Evolutionary conservation across 2,888 invertebrate genomes (phyloP), one percentile per base, ranked within the genome.

Genomic region (Oscheius sp.): DNA sequence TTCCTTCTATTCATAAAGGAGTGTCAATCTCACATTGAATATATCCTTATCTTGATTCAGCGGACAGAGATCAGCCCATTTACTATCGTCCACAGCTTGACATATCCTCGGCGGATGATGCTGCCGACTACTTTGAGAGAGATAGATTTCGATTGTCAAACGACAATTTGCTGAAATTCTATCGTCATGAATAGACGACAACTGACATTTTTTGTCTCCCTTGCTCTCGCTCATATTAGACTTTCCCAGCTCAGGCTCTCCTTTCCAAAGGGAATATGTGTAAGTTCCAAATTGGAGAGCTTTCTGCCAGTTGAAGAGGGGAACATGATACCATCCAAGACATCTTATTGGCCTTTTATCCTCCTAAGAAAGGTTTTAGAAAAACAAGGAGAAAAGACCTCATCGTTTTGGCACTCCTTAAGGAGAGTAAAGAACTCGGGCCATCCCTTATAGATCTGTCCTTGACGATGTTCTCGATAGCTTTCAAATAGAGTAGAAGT

Each of bases 241-340:
- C 27, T 45, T 25, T 25, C 64, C 57, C 27, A 45, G 25, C 61
- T 71, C 73, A 1, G 69, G 65, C 15, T 57, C 53, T 1, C 46
- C 63, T 0, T 74, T 61, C 71, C 74, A 74, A 12, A 76, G 52
- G 27, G 64, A 33, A 27, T 73, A 55, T 1, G 63, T 45, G 42
- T 66, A 53, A 23, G 61, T 88, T 58, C 89, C 90, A 68, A 87
- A 87, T 58, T 89, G 81, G n/a, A 90, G 83, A 23, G 88, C 86
- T 58, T 88, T 87, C 74, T 87, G 87, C 86, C 89, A 90, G 82
- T 90, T 90, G 84, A 90, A 90, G 75, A 90, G 77, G 73, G 89
- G 89, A 31, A 90, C 82, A 81, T 90, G 90, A 37, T 88, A 89
- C 90, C 90, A 91, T 1, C 89, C 90, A 42, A 90, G 39, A 15